Evolutionary conservation across 2,113 vertebrate species (phyloP).

Genomic region (Pelodiscus sinensis): DNA sequence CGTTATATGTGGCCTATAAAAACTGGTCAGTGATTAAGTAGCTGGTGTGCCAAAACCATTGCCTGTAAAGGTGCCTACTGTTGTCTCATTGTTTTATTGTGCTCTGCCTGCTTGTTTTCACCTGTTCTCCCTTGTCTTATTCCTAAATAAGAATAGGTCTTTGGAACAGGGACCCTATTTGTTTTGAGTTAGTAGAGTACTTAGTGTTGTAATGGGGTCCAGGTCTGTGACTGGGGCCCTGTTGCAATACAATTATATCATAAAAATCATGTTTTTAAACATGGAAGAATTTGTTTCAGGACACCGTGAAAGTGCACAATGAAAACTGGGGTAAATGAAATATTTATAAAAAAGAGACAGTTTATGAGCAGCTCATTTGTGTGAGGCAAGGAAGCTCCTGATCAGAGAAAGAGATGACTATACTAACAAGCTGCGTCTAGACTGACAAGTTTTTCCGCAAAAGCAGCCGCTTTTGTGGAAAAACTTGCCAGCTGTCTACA

Average conservation of each 20-base stretch:
- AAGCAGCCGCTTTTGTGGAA: too few species aligned
- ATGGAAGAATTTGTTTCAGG: background rate
- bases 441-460: too few species aligned
- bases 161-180: accelerated
- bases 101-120: conserved; percentile 9
- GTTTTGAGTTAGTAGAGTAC: background rate
- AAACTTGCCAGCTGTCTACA: too few species aligned
- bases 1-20: conserved; percentile 34
- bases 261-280: background rate
- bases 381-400: background rate
- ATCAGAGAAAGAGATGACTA: background rate
- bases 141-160: background rate
- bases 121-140: background rate
- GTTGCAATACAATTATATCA: background rate
- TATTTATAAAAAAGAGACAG: background rate
- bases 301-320: background rate
- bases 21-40: conserved; percentile 29
- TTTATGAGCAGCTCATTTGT: background rate
- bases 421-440: too few species aligned
- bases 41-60: conserved; percentile 59
- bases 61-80: background rate
- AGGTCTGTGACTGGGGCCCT: background rate
- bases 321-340: background rate
- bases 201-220: accelerated
- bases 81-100: conserved; percentile 57